Conservation (phyloP, 2,888 invertebrate species). For the Kryphioiulus occultus region DNA sequence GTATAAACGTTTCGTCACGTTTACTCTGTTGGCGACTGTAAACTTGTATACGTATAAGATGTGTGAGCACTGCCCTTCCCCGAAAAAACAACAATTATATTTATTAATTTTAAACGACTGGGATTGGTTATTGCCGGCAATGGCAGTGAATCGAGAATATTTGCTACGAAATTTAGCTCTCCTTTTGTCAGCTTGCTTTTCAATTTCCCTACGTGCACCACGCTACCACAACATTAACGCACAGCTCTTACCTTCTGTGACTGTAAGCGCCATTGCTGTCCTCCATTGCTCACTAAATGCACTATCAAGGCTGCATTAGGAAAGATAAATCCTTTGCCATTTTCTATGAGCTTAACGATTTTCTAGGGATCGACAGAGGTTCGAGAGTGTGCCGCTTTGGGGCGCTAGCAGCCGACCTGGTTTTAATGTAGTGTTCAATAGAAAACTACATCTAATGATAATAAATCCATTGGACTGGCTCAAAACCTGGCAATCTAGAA, state of each 20-base stretch:
- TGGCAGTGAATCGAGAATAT: not conserved
- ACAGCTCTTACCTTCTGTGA: conserved; percentile 41
- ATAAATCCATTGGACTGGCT: no score
- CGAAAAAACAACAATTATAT: not conserved
- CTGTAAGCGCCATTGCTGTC: conserved; percentile 47
- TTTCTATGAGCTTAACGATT: not conserved
- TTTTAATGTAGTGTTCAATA: no score
- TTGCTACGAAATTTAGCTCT: not conserved
- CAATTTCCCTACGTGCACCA: not conserved
- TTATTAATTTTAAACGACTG: not conserved
- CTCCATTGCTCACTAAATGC: not conserved
- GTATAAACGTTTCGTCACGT: not conserved
- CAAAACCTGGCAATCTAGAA: no score
- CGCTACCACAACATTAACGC: not conserved
- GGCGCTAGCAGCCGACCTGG: no score
- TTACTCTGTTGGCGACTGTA: not conserved
- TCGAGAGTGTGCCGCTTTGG: no score
- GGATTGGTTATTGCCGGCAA: not conserved
- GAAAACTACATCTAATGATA: no score
- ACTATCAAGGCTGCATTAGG: not conserved
- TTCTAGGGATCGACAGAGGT: not conserved
- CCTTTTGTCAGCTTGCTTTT: not conserved
- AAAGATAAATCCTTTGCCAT: not conserved
- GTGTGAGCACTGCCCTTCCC: conserved; percentile 5
- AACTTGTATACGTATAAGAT: not conserved